Evolutionary conservation across 1,140 invertebrate species (phyloP), one percentile per base, ranked within the genome.

Genomic region (Macrobrachium nipponense): DNA sequence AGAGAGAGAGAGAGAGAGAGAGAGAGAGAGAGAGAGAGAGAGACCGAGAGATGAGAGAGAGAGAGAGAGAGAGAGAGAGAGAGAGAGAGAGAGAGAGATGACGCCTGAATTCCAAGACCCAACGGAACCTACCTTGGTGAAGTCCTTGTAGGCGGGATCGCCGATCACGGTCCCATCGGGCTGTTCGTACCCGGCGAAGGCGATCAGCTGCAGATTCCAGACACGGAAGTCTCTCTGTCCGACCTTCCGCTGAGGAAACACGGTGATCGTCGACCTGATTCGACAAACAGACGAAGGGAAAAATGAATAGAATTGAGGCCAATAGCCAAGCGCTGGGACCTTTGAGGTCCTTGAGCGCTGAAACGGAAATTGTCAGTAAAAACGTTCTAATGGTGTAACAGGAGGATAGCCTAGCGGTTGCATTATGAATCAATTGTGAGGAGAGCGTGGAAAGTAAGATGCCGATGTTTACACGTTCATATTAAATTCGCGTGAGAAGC

Each of bases 181-280:
- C 60, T 90, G 89, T 87, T 94, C 92, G 90, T 98, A 98, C 1
- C 97, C 97, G 5, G 97, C 97, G 90, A 98, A 98, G 73, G 94
- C 93, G 72, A 98, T 95, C 17, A 98, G 91, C 91, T 97, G 97
- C 58, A 93, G 92, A 91, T 98, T 98, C 97, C 97, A 98, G 84
- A 98, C 95, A 66, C 96, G 94, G 91, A 94, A 98, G 92, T 98
- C 97, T 87, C 96, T 96, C 86, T 94, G 94, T 4, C 93, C 95
- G 90, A 96, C 95, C 8, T 95, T 96, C 80, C 97, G 93, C 92
- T 97, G 96, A 14, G 96, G 96, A 91, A 98, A 98, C 88, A 98
- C 94, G 3, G 97, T 98, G 79, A 98, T 98, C 4, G 97, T 96
- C 15, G 97, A 98, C 92, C 97, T 98, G 91, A 58, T 3, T 23